phyloP scores from a whole-genome alignment of 2,888 invertebrate species.

The Cantharis flavilabris region DNA sequence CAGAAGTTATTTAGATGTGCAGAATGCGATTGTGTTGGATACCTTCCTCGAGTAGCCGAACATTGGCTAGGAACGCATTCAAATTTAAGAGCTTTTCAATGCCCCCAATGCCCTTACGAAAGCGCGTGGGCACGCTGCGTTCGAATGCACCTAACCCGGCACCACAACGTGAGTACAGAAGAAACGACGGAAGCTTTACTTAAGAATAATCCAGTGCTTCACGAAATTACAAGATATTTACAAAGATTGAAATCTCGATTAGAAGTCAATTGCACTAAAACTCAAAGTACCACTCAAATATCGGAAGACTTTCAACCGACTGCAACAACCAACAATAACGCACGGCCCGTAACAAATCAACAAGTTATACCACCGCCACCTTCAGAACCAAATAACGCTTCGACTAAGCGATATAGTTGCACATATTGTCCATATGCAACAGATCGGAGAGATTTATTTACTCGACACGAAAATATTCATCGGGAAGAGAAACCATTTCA shows the following conservation, averaged over 20 bases:
- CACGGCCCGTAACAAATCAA: constrained; percentile 19
- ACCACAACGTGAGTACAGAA: constrained; percentile 71
- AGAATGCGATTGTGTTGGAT: constrained; percentile 77
- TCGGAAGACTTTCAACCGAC: constrained; percentile 42
- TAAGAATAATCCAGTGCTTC: constrained; percentile 74
- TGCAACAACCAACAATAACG: constrained; percentile 17
- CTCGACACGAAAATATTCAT: constrained; percentile 91
- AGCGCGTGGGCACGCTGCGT: constrained; percentile 78
- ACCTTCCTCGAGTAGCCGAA: constrained; percentile 73
- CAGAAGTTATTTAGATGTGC: constrained; percentile 76
- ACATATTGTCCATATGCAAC: constrained; percentile 89
- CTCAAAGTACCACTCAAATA: constrained; percentile 42
- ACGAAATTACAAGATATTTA: constrained; percentile 73
- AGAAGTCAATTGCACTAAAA: constrained; percentile 54
- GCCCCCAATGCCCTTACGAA: constrained; percentile 73
- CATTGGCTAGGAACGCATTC: constrained; percentile 79
- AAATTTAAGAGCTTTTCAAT: constrained; percentile 66
- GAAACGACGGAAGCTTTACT: constrained; percentile 65
- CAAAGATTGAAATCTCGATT: constrained; percentile 70
- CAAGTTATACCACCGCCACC: constrained; percentile 5
- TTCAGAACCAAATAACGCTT: constrained; percentile 21
- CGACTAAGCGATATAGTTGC: constrained; percentile 78
- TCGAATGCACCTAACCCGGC: constrained; percentile 71
- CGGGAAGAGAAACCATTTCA: constrained; percentile 93
- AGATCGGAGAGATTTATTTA: constrained; percentile 87